These are phyloP conservation scores for Himalopsyche anomala DNA, from an alignment of 2,888 invertebrate genomes.

Conservation along the genomic window DNA sequence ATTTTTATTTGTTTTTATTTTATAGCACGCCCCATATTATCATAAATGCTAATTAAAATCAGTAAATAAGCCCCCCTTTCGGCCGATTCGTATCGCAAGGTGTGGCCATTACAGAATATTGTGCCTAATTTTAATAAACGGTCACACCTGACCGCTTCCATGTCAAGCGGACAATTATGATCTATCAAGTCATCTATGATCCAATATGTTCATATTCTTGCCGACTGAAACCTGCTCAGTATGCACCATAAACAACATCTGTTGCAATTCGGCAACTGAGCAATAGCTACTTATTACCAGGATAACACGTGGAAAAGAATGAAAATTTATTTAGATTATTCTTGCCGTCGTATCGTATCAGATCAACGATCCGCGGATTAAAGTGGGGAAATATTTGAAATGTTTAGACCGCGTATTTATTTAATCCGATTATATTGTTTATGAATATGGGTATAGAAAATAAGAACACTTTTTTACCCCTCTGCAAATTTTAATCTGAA, in stretches of 20 bases:
- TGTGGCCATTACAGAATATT: not conserved
- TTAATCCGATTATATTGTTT: constrained; percentile 56
- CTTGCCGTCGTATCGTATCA: constrained; percentile 52
- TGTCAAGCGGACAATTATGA: constrained; percentile 57
- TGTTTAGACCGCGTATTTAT: constrained; percentile 34
- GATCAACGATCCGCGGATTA: constrained; percentile 51
- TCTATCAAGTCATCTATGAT: constrained; percentile 46
- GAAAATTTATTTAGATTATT: constrained; percentile 58
- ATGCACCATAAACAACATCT: constrained; percentile 59
- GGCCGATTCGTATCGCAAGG: constrained; percentile 16
- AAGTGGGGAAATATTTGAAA: constrained; percentile 27
- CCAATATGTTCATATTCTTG: constrained; percentile 57
- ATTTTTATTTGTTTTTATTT: constrained; percentile 1
- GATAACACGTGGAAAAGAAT: constrained; percentile 39
- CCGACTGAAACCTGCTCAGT: not conserved
- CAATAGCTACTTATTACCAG: constrained; percentile 17
- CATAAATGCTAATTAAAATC: constrained; percentile 20
- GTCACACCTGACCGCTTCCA: constrained; percentile 51
- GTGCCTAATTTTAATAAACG: constrained; percentile 44
- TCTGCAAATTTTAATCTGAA: not conserved
- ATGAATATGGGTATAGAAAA: constrained; percentile 49
- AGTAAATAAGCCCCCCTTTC: constrained; percentile 13
- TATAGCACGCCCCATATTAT: not conserved
- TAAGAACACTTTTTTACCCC: constrained; percentile 52
- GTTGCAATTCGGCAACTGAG: constrained; percentile 52